These are phyloP conservation scores for Cheirogaleus major DNA, from an alignment of 2,797 vertebrate genomes.

Conservation along the genomic window DNA sequence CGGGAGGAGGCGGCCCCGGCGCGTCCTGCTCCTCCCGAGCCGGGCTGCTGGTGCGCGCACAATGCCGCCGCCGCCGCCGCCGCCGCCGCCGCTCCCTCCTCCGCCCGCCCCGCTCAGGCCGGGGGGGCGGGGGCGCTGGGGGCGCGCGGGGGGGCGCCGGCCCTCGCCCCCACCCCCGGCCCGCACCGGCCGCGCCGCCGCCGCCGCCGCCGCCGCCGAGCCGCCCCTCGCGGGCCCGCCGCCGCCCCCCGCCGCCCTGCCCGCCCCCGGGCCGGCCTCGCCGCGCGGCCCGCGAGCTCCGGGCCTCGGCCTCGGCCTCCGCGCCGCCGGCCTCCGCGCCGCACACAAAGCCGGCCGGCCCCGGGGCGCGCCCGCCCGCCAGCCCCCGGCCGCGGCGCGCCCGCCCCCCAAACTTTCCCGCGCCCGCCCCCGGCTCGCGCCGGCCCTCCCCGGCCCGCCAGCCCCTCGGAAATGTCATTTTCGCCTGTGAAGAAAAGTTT, in stretches of 20 bases:
- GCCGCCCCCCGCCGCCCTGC: conserved; percentile 59
- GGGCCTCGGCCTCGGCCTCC: conserved; percentile 76
- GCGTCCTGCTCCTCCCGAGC: conserved; percentile 83
- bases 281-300: conserved; percentile 64
- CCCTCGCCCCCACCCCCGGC: conserved; percentile 72
- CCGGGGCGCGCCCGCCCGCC: conserved; percentile 42
- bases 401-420: conserved; percentile 72
- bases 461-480: conserved; percentile 33
- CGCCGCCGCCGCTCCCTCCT: conserved; percentile 71
- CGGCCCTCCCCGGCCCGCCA: background rate
- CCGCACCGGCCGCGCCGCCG: conserved; percentile 72
- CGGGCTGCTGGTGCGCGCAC: conserved; percentile 81
- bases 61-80: conserved; percentile 78
- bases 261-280: conserved; percentile 60
- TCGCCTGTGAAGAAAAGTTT: conserved; percentile 53
- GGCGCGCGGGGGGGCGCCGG: conserved; percentile 77
- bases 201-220: conserved; percentile 66
- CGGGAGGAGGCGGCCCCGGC: conserved; percentile 80
- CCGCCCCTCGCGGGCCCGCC: conserved; percentile 67
- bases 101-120: conserved; percentile 81
- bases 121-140: conserved; percentile 79
- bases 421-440: background rate
- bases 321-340: conserved; percentile 64
- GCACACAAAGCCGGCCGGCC: conserved; percentile 73
- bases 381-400: background rate